phyloP scores from a whole-genome alignment of 1,140 invertebrate genomes.

The Tenebrio molitor region DNA sequence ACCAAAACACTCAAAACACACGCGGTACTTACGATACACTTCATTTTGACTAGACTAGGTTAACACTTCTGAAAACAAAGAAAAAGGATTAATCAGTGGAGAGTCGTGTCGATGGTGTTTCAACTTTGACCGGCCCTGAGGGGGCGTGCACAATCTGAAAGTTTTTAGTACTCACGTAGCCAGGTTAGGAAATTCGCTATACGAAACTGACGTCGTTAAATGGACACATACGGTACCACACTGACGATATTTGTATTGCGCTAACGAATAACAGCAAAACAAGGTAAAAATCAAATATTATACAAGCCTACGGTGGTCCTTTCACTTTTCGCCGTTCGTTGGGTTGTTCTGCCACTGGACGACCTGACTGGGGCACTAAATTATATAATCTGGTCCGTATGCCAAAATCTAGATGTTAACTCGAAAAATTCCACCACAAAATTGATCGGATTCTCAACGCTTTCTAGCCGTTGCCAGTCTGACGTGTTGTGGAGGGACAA shows the following conservation, averaged over 20 bases:
- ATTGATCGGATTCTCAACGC: constrained; percentile 44
- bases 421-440: constrained; percentile 39
- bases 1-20: constrained; percentile 64
- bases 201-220: not conserved
- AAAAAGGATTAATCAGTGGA: constrained; percentile 26
- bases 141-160: constrained; percentile 40
- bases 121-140: constrained; percentile 21
- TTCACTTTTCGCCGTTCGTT: constrained; percentile 28
- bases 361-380: constrained; percentile 15
- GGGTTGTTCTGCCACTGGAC: not conserved
- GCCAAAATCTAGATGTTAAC: constrained; percentile 44
- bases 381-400: constrained; percentile 11
- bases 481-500: constrained; percentile 45
- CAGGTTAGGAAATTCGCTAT: constrained; percentile 10
- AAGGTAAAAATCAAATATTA: constrained; percentile 23
- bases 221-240: constrained; percentile 13
- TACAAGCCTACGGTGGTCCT: constrained; percentile 36
- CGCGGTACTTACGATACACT: constrained; percentile 64
- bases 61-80: constrained; percentile 42
- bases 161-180: constrained; percentile 25
- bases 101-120: no score
- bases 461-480: constrained; percentile 39
- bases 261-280: constrained; percentile 4
- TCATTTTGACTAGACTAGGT: constrained; percentile 66
- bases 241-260: constrained; percentile 14